Evolutionary conservation across 2,888 invertebrate species (phyloP), one percentile per base, ranked within the genome.

Genomic region (Ochropacha duplaris): DNA sequence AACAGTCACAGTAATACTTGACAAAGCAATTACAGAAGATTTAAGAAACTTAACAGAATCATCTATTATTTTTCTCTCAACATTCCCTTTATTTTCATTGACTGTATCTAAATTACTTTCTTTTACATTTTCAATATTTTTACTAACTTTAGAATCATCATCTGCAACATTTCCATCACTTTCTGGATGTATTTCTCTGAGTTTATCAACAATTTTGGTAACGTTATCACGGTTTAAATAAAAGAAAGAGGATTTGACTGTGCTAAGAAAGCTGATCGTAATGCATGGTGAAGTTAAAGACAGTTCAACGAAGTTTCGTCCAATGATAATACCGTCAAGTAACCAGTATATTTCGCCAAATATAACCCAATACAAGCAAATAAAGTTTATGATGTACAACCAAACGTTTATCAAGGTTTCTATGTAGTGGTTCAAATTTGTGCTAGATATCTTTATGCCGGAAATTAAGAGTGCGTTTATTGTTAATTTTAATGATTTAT

Each of bases 281-380:
- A 78, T 71, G 34, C 86, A 87, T 0, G 89, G 90, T 0, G 79
- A 75, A 2, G 79, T 71, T 11, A 84, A 58, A 0, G 80, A 83
- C 0, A 88, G 54, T 61, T 88, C 84, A 1, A 81, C 66, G 55
- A 89, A 80, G 12, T 74, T 73, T 31, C 74, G 79, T 0, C 78
- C 80, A 1, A 56, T 62, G 49, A 62, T 58, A 16, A 86, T 68
- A 0, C 83, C 86, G 8, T 85, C 81, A 0, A 78, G 54, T 0
- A 87, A 24, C 82, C 83, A 84, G 4, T 66, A 71, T 0, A 83
- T 66, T 73, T 89, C 89, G 0, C 78, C 86, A 8, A 81, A 57
- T 4, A 84, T 71, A 54, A 84, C 85, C 0, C 72, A 65, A 44
- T 85, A 76, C 0, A 88, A 34, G 65, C 79, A 78, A 3, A 79